Conservation (phyloP, 2,888 invertebrate genomes). For the Xylophagus ater region DNA sequence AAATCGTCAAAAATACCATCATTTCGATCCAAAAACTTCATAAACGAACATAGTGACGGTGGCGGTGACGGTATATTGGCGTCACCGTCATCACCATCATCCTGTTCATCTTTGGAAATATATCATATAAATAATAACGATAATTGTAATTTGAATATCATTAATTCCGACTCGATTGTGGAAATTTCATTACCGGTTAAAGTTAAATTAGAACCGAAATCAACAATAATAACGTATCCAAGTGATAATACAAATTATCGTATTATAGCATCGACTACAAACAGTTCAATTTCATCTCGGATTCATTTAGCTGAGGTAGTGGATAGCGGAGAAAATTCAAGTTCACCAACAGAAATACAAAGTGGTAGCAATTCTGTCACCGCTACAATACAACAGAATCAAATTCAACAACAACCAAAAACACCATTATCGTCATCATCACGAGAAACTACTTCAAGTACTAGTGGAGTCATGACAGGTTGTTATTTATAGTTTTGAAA, state of each 20-base stretch:
- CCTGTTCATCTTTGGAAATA: too few relatives aligned
- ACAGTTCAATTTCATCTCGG: conserved; percentile 8
- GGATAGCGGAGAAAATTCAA: conserved; percentile 19
- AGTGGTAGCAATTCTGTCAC: conserved; percentile 10
- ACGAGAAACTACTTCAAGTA: conserved; percentile 18
- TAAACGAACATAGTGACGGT: too few relatives aligned
- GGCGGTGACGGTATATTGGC: too few relatives aligned
- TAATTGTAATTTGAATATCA: too few relatives aligned
- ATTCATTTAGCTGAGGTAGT: too few relatives aligned
- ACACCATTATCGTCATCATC: conserved; percentile 12
- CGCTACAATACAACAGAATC: conserved; percentile 14
- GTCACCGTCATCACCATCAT: too few relatives aligned
- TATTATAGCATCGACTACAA: conserved; percentile 3
- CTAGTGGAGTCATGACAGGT: conserved; percentile 25
- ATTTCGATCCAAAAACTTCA: too few relatives aligned
- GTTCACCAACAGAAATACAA: conserved; percentile 17
- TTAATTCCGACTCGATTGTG: background rate
- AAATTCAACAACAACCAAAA: conserved; percentile 15
- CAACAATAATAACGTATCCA: too few relatives aligned
- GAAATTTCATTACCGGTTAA: conserved; percentile 30
- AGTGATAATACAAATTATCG: too few relatives aligned
- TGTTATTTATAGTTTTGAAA: too few relatives aligned
- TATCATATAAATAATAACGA: too few relatives aligned
- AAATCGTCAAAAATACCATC: too few relatives aligned
- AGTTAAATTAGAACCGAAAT: conserved; percentile 35